A percentile compares a stretch with the other conserved stretches of the same genome.
Conservation (phyloP, 2,888 invertebrate genomes). For the Nasonovia ribisnigri region DNA sequence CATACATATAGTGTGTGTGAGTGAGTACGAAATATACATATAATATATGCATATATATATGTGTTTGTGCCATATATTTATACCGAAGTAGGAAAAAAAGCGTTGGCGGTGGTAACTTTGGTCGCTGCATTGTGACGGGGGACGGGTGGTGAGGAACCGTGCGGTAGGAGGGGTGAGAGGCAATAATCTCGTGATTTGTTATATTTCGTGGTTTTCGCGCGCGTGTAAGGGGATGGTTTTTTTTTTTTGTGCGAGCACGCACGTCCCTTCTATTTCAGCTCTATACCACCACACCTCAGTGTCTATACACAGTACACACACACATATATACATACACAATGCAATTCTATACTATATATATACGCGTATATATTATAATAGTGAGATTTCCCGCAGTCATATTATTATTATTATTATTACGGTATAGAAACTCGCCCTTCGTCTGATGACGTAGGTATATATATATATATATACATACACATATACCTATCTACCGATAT, state of each 20-base stretch:
- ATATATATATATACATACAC: not conserved
- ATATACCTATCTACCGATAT: not conserved
- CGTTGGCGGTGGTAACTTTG: conserved; percentile 30
- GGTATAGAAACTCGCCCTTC: conserved; percentile 30
- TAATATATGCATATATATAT: not conserved
- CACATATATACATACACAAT: not conserved
- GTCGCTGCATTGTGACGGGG: not conserved
- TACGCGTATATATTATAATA: conserved; percentile 5
- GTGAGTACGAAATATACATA: not conserved
- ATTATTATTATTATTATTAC: conserved; percentile 3
- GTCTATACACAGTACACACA: not conserved
- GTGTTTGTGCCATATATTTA: not conserved
- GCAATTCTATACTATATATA: not conserved
- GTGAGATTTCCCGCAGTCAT: conserved; percentile 43
- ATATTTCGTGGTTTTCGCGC: conserved; percentile 44
- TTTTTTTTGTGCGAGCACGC: conserved; percentile 37
- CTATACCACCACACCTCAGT: conserved; percentile 26
- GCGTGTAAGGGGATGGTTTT: conserved; percentile 27
- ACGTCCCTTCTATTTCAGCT: conserved; percentile 33
- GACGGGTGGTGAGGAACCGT: not conserved
- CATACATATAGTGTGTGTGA: not conserved
- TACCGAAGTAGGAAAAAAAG: not conserved
- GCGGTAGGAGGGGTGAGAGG: not conserved
- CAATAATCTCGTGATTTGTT: conserved; percentile 54
- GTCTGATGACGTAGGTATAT: conserved; percentile 15